Evolutionary conservation across 2,888 invertebrate genomes (phyloP).

Genomic region (Hypolimnas misippus): DNA sequence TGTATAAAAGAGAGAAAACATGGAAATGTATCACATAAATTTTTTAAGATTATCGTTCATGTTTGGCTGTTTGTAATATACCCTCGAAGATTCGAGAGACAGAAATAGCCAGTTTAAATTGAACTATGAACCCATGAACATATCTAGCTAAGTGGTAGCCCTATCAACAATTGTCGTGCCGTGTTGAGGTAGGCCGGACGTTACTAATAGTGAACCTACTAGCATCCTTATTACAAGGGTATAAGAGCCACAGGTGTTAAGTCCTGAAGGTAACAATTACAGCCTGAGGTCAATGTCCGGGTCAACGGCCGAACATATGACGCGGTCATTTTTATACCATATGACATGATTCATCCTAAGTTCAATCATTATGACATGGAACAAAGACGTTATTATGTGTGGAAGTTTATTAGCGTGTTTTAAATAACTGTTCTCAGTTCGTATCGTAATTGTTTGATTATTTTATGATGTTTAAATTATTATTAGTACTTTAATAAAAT

Average conservation of each 20-base stretch:
- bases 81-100: background rate
- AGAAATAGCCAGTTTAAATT: background rate
- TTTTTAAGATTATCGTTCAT: background rate
- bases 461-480: background rate
- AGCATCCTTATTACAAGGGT: conserved; percentile 15
- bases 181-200: conserved; percentile 69
- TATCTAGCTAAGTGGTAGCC: conserved; percentile 15
- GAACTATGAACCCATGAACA: background rate
- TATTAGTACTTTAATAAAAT: background rate
- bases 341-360: conserved; percentile 27
- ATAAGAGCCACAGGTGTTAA: conserved; percentile 26
- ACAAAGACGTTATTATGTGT: conserved; percentile 19
- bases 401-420: background rate
- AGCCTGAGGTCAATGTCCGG: conserved; percentile 57
- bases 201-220: conserved; percentile 43
- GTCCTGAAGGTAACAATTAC: conserved; percentile 36
- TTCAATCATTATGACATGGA: conserved; percentile 49
- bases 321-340: conserved; percentile 26
- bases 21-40: background rate
- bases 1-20: too few relatives aligned
- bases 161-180: conserved; percentile 28
- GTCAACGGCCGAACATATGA: conserved; percentile 59
- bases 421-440: background rate
- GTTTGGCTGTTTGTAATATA: background rate
- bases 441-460: background rate